Conservation (phyloP, 2,888 invertebrate genomes). For the Pseudococcus longispinus region DNA sequence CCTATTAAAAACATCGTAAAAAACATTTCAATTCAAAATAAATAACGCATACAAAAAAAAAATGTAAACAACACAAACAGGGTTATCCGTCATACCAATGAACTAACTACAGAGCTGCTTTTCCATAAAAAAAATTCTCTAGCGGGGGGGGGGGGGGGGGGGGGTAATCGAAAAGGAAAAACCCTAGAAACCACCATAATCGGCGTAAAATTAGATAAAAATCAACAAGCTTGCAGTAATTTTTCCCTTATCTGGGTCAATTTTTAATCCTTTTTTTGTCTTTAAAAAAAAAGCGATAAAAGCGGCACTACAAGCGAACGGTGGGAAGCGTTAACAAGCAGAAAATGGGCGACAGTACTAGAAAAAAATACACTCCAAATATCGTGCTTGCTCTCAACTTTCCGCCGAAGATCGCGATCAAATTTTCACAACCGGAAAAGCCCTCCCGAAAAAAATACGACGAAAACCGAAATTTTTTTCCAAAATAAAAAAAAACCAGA, state of each 20-base stretch:
- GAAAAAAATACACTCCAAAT: conserved; percentile 46
- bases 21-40: neutral
- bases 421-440: neutral
- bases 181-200: neutral
- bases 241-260: conserved; percentile 14
- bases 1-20: neutral
- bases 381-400: conserved; percentile 52
- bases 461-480: neutral
- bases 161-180: neutral
- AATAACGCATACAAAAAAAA: conserved; percentile 28
- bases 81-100: conserved; percentile 56
- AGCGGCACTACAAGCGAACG: conserved; percentile 47
- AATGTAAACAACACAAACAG: conserved; percentile 53
- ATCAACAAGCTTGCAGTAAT: conserved; percentile 52
- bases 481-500: conserved; percentile 38
- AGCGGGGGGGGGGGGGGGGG: no score
- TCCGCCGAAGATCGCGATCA: neutral
- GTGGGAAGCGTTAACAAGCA: conserved; percentile 56
- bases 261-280: neutral
- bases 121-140: conserved; percentile 23
- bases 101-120: conserved; percentile 49
- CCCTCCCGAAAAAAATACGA: neutral
- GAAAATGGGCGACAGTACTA: conserved; percentile 54
- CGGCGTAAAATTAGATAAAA: conserved; percentile 1
- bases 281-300: conserved; percentile 45